Base-by-base conservation (phyloP, 2,797 vertebrate species). In the Micropoecilia bifurca region DNA sequence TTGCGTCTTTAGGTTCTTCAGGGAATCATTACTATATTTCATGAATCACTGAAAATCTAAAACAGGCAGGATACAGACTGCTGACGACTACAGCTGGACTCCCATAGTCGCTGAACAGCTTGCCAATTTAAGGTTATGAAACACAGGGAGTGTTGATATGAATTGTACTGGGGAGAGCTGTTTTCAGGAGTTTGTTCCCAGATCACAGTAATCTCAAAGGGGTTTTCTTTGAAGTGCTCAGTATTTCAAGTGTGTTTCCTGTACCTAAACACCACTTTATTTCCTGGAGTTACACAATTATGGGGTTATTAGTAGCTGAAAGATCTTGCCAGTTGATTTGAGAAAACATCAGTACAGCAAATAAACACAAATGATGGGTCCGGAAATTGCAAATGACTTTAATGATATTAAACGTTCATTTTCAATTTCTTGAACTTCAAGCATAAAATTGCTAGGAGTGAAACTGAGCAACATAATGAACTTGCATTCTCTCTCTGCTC, bases 391-490 rank as follows among this genome's bases (percentile, higher is more conserved):
- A 45, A 77, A 76, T 45, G 8, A 72, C 1, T 36, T 63, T n/a
- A 53, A 63, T 55, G 30, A 80, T 18, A 83, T 80, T 71, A 73
- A 63, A 57, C 12, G 36, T 22, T 36, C 57, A 47, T 78, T 74
- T n/a, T 77, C 63, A 75, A 68, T 61, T 77, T 61, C 30, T 66
- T 12, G 39, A 77, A 41, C 48, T 79, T 59, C 20, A 80, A 47
- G 57, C 48, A 71, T 76, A 47, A 74, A 75, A 79, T 46, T 36
- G 10, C 45, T 46, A 55, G 61, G 33, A 53, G 68, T 77, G 59
- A 69, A 81, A 33, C 68, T 73, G 73, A 72, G 53, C 13, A 0
- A 39, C 55, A 72, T 73, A 77, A 83, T 55, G 53, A 1, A 73
- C 69, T 30, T 14, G 9, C 0, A n/a, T 36, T 74, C 53, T 47